These are phyloP conservation scores for Cariama cristata DNA, from an alignment of 2,113 vertebrate genomes.

Conservation along the genomic window DNA sequence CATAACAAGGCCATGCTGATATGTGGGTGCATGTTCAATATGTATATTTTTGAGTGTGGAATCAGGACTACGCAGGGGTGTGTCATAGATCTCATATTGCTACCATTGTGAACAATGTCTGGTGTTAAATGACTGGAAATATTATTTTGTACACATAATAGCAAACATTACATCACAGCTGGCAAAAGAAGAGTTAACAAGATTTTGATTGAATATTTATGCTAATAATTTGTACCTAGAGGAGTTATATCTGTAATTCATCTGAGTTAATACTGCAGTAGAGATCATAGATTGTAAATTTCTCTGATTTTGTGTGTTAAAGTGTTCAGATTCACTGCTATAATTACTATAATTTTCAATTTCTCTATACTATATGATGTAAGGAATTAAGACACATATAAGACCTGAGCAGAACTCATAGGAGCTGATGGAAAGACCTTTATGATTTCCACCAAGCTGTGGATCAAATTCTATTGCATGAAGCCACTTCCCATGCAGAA, in stretches of 20 bases:
- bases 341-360: neutral
- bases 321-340: neutral
- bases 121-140: neutral
- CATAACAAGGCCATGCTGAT: neutral
- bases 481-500: neutral
- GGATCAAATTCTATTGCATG: neutral
- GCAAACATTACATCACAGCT: neutral
- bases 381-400: neutral
- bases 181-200: neutral
- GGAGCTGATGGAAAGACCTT: neutral
- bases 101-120: neutral
- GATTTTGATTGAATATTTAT: constrained; percentile 3
- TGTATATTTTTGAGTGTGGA: neutral
- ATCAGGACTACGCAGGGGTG: neutral
- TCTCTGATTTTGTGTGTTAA: neutral
- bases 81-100: neutral
- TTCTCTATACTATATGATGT: neutral
- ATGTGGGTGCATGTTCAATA: neutral
- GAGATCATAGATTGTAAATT: neutral
- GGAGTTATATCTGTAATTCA: neutral
- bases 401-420: neutral
- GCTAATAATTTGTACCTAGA: neutral
- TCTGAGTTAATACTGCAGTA: neutral
- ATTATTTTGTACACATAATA: neutral
- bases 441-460: neutral